Evolutionary conservation across 2,797 vertebrate species (phyloP), one percentile per base, ranked within the genome.

Genomic region (Pygocentrus nattereri): DNA sequence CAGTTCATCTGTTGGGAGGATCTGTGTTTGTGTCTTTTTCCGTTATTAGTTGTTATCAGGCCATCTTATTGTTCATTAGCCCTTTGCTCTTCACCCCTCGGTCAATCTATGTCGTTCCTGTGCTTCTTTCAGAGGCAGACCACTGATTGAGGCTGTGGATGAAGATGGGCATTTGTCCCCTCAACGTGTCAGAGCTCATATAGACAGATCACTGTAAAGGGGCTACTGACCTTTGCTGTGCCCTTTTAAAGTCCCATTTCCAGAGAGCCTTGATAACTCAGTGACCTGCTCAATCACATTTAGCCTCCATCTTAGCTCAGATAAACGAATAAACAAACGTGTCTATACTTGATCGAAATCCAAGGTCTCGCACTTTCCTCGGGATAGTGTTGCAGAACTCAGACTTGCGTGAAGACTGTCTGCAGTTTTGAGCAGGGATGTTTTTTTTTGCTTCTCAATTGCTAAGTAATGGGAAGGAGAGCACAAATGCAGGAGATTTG

Each of bases 81-180:
- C 10, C 16, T 50, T 27, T 50, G 4, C 69, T 49, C 23, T 19
- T 16, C 44, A 0, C n/a, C 0, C 49, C 7, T 49, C 12, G 16
- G 5, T 8, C 58, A 34, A 41, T 41, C 27, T 3, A 13, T 50
- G 15, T 72, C 5, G 1, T 4, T 30, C 6, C 44, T 65, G 52
- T 21, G 1, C 25, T 19, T 18, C 23, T 72, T 76, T 18, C 47
- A 12, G 16, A 31, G 23, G 13, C n/a, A 21, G 52, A 19, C 5
- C 44, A n/a, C 15, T 72, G 50, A 78, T 59, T 6, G 23, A 70
- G 54, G 38, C 65, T 47, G 38, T 49, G 77, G 38, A 79, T 71
- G 61, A 61, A 61, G 68, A 62, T 30, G 23, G 59, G 44, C 69
- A 65, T n/a, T 41, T 0, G 78, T 64, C 41, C 68, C 68, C 62